Evolutionary conservation across 2,888 invertebrate genomes (phyloP).

Genomic region (Ypsolopha sequella): DNA sequence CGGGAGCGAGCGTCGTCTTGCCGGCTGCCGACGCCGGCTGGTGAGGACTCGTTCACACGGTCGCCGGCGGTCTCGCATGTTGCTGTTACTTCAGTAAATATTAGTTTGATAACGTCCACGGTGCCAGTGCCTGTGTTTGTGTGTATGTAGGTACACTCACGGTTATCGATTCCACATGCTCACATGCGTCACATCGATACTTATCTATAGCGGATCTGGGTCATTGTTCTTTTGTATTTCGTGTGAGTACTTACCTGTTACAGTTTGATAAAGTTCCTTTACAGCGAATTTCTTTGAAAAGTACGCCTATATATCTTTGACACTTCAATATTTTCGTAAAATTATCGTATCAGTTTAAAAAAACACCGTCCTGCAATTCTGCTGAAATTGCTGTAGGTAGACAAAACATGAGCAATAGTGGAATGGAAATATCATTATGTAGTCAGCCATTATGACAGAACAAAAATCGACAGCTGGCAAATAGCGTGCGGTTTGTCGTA

Average conservation of each 20-base stretch:
- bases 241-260: constrained; percentile 19
- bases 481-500: neutral
- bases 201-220: constrained; percentile 65
- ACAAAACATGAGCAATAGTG: constrained; percentile 10
- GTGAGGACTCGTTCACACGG: constrained; percentile 41
- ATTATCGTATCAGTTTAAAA: too few species aligned
- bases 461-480: constrained; percentile 2
- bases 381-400: too few species aligned
- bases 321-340: too few species aligned
- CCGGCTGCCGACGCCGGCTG: neutral
- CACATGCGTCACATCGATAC: constrained; percentile 65
- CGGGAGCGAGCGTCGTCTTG: constrained; percentile 6
- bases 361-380: too few species aligned
- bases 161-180: constrained; percentile 68
- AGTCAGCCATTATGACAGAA: constrained; percentile 1
- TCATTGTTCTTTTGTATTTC: constrained; percentile 66
- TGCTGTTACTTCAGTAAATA: constrained; percentile 58
- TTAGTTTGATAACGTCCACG: constrained; percentile 55
- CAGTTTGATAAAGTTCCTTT: constrained; percentile 26
- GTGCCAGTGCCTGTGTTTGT: constrained; percentile 41
- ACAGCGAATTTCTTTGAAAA: too few species aligned
- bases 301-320: too few species aligned
- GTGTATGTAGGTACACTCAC: constrained; percentile 25
- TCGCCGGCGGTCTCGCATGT: constrained; percentile 40
- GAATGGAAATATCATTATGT: constrained; percentile 14